Evolutionary conservation across 23 tunicate species (phyloP).

Genomic region (Styela clava): DNA sequence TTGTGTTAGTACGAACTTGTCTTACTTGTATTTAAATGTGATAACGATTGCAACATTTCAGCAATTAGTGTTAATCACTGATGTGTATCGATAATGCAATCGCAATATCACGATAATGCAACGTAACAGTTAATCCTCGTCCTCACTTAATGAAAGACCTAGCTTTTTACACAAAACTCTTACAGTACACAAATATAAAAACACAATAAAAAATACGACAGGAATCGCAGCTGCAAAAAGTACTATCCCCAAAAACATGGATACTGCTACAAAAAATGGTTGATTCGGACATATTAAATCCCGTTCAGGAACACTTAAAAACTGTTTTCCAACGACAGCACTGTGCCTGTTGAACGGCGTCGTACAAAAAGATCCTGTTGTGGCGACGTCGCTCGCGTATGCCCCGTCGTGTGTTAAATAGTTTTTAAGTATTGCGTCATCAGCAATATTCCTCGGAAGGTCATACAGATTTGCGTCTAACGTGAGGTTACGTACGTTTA

Average conservation of each 20-base stretch:
- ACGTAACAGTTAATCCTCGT: constrained; percentile 32
- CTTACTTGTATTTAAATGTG: no score
- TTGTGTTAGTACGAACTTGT: no score
- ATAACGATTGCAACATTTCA: no score
- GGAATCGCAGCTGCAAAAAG: constrained; percentile 49
- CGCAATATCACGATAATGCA: no score
- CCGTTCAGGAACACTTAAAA: constrained; percentile 32
- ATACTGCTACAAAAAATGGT: constrained; percentile 33
- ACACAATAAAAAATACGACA: constrained; percentile 29
- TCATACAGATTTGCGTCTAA: constrained; percentile 25
- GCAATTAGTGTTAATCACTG: no score
- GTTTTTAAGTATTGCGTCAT: not conserved
- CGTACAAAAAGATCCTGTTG: constrained; percentile 16
- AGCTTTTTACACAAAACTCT: constrained; percentile 19
- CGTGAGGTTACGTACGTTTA: constrained; percentile 11
- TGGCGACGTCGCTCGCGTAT: not conserved
- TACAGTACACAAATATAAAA: constrained; percentile 7
- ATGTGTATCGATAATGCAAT: no score
- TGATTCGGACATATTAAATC: constrained; percentile 55
- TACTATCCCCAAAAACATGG: constrained; percentile 47
- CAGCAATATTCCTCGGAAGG: not conserved
- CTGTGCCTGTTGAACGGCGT: constrained; percentile 42
- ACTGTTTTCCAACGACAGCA: constrained; percentile 33
- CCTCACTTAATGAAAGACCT: constrained; percentile 14
- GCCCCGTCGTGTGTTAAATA: not conserved